Base-by-base conservation (phyloP, 2,888 invertebrate species). In the Timandra comae region DNA sequence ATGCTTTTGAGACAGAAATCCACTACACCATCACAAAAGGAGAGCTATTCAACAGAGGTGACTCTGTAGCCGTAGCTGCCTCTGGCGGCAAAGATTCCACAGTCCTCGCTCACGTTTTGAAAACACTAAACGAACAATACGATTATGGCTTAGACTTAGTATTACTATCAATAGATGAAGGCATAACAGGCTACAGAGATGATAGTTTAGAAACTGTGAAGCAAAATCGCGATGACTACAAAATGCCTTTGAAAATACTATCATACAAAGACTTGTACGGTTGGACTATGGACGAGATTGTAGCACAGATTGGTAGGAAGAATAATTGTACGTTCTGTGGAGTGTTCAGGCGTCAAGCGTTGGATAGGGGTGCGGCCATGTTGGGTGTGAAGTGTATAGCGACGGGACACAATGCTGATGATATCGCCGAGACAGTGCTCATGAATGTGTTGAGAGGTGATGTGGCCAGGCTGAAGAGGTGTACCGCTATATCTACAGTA, bases 261-360 rank as follows among this genome's bases (percentile, higher is more conserved):
- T 98, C 98, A 0, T 99, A 99, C 65, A 93, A 98, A 82, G 97
- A 99, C 55, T 84, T 99, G 3, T 99, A 99, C 84, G 98, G 98
- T 0, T 99, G 99, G 99, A 98, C 99, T 2, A 98, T 98, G 98
- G 99, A 99, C 84, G 94, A 94, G 59, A 99, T 99, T 70, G 99
- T 99, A 0, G 89, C 88, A 25, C 91, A 93, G 73, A 93, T 93
- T 59, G 88, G 88, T 0, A 89, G 93, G 33, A 97, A 96, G 65
- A 99, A 98, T 74, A 99, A 99, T 76, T 99, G 99, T 50, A 97
- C 97, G 4, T 97, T 97, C 68, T 97, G 97, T 85, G 97, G 97
- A 6, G 97, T 97, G 4, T 99, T 99, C 69, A 87, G 99, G 35
- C 89, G 99, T 16, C 99, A 99, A 73, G 99, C 99, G 0, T 73